Base-by-base conservation (phyloP, 2,888 invertebrate genomes). In the Aquatica leii region DNA sequence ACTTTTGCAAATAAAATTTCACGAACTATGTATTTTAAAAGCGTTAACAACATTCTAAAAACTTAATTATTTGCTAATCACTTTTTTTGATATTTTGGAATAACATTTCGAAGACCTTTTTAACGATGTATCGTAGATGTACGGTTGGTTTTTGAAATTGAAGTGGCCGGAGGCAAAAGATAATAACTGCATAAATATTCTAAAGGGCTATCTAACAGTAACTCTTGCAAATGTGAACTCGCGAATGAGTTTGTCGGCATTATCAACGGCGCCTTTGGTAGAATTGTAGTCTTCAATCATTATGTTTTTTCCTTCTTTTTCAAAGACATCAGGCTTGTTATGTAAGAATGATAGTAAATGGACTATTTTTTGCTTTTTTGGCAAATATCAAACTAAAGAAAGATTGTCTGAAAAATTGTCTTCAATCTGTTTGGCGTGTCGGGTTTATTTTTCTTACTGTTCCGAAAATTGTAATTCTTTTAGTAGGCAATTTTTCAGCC, bases 401-500 rank as follows among this genome's bases (percentile, higher is more conserved):
- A 31, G 31, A 9, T 31, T 31, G 31, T 31, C 31, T 31, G 5
- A 31, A 31, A 31, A 31, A 31, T 9, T 9, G 4, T 4, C 31
- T 6, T 31, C 31, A 9, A 31, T 31, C 9, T 9, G 5, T 31
- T 9, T 31, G 31, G 31, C 31, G 31, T 31, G 41, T 14, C n/a
- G 15, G 15, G n/a, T 41, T 12, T 41, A 48, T 18, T 48, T 15
- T 11, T 48, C 18, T 17, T 6, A 31, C 31, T 9, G 31, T 31
- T 31, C 4, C 31, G 5, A 31, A 40, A 40, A 4, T 40, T 40
- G n/a, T n/a, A n/a, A n/a, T n/a, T n/a, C n/a, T 40, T 40, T 40
- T 46, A 4, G 46, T 46, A 46, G 17, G 46, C 17, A 46, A 15
- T 17, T 46, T 17, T 46, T 46, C 40, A 40, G 40, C 6, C n/a